Conservation (phyloP, 2,888 invertebrate genomes). For the Tuta absoluta region DNA sequence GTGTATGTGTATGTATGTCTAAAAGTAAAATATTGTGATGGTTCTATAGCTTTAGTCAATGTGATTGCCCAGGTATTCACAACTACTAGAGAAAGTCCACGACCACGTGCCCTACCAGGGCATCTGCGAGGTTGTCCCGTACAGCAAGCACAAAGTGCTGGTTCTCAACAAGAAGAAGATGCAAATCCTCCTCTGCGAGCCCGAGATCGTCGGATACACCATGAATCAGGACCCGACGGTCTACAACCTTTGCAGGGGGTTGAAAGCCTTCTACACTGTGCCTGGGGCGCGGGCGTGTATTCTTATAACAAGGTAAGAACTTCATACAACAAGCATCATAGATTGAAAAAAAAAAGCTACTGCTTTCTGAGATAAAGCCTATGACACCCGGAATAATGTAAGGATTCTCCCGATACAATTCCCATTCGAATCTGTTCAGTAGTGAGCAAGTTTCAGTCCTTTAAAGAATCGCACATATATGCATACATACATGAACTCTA, state of each 20-base stretch:
- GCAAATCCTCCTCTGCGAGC: conserved; percentile 69
- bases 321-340: no score
- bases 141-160: conserved; percentile 69
- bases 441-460: no score
- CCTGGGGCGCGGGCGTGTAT: conserved; percentile 76
- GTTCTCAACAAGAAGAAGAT: conserved; percentile 66
- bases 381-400: no score
- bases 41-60: no score
- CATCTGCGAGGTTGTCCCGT: conserved; percentile 72
- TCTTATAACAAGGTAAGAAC: conserved; percentile 64
- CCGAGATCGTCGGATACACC: conserved; percentile 73
- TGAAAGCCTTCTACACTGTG: conserved; percentile 79
- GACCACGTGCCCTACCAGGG: conserved; percentile 74
- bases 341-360: no score
- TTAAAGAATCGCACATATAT: no score
- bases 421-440: no score
- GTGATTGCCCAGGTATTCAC: conserved; percentile 56
- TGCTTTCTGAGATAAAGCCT: no score
- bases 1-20: no score
- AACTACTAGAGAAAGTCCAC: conserved; percentile 70
- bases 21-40: no score
- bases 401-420: no score
- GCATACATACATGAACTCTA: no score
- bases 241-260: conserved; percentile 76
- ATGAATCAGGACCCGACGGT: conserved; percentile 72